Percentiles rank a stretch among this genome's conserved stretches.
phyloP scores from a whole-genome alignment of 2,113 vertebrate species.

The Ciconia stormi region DNA sequence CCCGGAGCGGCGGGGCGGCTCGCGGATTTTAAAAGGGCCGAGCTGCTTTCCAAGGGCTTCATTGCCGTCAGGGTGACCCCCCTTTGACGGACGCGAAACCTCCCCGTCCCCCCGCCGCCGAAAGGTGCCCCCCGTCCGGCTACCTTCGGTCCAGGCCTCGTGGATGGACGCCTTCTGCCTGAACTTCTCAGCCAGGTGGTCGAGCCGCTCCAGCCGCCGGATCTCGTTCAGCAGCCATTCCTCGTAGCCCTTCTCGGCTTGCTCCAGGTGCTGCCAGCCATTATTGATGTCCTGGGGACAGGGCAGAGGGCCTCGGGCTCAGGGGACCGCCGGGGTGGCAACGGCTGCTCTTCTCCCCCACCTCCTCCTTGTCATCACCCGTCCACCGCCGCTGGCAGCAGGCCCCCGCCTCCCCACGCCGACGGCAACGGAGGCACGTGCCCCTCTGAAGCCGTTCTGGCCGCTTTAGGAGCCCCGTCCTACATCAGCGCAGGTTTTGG shows the following conservation, averaged over 20 bases:
- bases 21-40: neutral
- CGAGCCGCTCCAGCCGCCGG: conserved; percentile 88
- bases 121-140: accelerated
- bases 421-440: no score
- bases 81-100: no score
- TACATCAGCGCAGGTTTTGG: neutral
- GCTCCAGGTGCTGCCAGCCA: conserved; percentile 90
- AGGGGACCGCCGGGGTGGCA: neutral
- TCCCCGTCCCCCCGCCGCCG: neutral
- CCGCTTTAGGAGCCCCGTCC: neutral
- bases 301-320: no score
- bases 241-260: conserved; percentile 92
- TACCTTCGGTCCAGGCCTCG: conserved; percentile 90
- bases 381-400: neutral
- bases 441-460: neutral
- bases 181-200: conserved; percentile 93
- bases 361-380: neutral
- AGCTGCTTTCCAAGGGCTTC: neutral
- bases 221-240: conserved; percentile 95
- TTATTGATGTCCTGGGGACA: conserved; percentile 85
- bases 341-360: neutral
- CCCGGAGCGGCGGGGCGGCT: neutral
- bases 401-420: neutral
- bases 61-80: neutral
- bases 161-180: conserved; percentile 93